These are phyloP conservation scores for Pseudomyrmex pallidus DNA, from an alignment of 1,140 invertebrate species.

Conservation along the genomic window DNA sequence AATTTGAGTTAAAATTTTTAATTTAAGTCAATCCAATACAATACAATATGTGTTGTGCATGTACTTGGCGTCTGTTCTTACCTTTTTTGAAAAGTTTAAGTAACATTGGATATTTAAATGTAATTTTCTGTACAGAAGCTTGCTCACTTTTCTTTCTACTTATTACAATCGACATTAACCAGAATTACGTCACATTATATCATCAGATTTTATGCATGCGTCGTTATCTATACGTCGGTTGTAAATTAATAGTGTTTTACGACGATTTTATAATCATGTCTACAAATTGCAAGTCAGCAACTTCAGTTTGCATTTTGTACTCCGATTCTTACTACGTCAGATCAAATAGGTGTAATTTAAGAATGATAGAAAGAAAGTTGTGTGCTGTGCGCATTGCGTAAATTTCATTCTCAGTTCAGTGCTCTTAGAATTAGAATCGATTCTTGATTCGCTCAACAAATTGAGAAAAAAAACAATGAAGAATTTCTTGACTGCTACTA, in stretches of 20 bases:
- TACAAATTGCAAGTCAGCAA: slow-evolving; percentile 37
- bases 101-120: too few species aligned
- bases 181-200: neutral
- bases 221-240: neutral
- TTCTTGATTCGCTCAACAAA: neutral
- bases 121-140: neutral
- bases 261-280: slow-evolving; percentile 13
- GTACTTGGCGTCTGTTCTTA: too few species aligned
- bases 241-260: slow-evolving; percentile 27
- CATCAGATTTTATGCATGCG: neutral
- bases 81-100: too few species aligned
- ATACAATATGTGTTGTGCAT: too few species aligned
- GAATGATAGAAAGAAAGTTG: neutral
- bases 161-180: slow-evolving; percentile 2
- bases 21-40: too few species aligned
- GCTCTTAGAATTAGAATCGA: neutral
- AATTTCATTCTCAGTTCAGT: neutral
- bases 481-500: neutral
- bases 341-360: neutral
- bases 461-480: slow-evolving; percentile 23
- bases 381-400: neutral
- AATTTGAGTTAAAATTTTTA: too few species aligned
- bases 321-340: slow-evolving; percentile 8
- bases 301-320: neutral
- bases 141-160: neutral